A percentile compares a stretch with the other conserved stretches of the same genome.
Conservation (phyloP, 2,888 invertebrate species). For the Drosophila parthenogenetica region DNA sequence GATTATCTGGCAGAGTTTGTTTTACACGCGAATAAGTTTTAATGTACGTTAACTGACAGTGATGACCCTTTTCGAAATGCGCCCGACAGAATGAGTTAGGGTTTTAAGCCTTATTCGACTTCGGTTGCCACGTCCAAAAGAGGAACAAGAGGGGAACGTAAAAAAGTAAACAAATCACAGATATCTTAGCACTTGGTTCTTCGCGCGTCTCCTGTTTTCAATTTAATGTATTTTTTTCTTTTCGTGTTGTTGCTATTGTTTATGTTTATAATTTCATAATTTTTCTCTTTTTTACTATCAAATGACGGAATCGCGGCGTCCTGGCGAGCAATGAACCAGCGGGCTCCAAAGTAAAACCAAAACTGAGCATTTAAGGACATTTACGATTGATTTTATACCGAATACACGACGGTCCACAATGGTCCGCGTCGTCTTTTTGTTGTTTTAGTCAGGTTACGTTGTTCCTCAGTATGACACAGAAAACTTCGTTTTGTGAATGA, state of each 20-base stretch:
- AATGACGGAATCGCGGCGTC: slow-evolving; percentile 49
- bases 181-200: slow-evolving; percentile 17
- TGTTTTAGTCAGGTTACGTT: slow-evolving; percentile 2
- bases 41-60: slow-evolving; percentile 34
- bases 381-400: slow-evolving; percentile 82
- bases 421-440: slow-evolving; percentile 36
- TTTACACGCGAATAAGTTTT: slow-evolving; percentile 38
- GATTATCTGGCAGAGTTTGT: slow-evolving; percentile 48
- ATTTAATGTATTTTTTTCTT: slow-evolving; percentile 14
- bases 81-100: slow-evolving; percentile 53
- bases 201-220: slow-evolving; percentile 16
- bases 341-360: slow-evolving; percentile 70
- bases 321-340: slow-evolving; percentile 52
- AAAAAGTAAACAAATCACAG: slow-evolving; percentile 37
- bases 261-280: slow-evolving; percentile 25
- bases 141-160: slow-evolving; percentile 24
- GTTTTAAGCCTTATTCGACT: slow-evolving; percentile 33
- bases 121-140: slow-evolving; percentile 45
- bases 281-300: slow-evolving; percentile 34
- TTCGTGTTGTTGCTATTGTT: slow-evolving; percentile 33
- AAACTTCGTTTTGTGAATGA: slow-evolving; percentile 59
- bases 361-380: slow-evolving; percentile 81
- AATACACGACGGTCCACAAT: slow-evolving; percentile 47
- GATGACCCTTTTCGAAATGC: slow-evolving; percentile 43
- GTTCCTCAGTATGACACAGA: slow-evolving; percentile 59